Conservation (phyloP, 1,140 invertebrate genomes). For the Eumeta japonica region DNA sequence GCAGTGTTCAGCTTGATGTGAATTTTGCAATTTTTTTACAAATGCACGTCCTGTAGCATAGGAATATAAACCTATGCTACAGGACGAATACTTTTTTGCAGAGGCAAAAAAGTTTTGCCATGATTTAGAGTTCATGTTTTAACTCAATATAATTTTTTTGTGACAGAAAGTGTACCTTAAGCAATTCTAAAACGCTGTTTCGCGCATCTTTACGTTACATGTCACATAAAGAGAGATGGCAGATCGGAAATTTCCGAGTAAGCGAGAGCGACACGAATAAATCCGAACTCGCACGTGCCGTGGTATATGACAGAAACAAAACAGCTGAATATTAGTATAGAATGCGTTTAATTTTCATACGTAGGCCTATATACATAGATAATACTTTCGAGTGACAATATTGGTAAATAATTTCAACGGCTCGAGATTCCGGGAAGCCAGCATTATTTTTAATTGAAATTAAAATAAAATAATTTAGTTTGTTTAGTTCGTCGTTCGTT, state of each 20-base stretch:
- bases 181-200: no score
- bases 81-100: no score
- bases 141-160: no score
- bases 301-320: constrained; percentile 1
- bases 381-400: neutral
- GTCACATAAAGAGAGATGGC: constrained; percentile 1
- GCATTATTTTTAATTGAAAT: neutral
- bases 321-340: neutral
- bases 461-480: no score
- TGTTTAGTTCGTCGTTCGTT: constrained; percentile 1
- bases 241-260: constrained; percentile 1
- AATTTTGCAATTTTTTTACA: no score
- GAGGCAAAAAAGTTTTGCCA: no score
- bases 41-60: no score
- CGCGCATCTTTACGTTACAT: no score
- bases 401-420: neutral
- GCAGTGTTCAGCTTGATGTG: no score
- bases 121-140: no score
- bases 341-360: neutral
- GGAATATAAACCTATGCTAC: no score
- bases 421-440: constrained; percentile 1
- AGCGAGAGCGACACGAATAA: neutral
- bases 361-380: neutral
- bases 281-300: neutral
- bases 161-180: no score